Evolutionary conservation across 2,888 invertebrate species (phyloP).

Genomic region (Phyllotreta striolata): DNA sequence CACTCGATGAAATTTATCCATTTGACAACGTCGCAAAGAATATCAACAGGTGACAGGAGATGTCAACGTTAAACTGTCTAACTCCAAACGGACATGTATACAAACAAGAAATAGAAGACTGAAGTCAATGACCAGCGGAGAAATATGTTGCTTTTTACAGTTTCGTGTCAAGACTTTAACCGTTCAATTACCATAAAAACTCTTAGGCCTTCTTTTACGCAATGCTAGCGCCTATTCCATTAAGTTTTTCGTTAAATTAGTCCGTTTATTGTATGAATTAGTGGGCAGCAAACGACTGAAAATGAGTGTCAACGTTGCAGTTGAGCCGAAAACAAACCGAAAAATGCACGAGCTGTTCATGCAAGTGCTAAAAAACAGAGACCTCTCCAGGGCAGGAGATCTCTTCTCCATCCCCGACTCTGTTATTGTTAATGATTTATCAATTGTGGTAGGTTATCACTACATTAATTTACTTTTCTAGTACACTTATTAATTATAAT

Average conservation of each 20-base stretch:
- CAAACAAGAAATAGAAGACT: conserved; percentile 9
- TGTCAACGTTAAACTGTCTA: no score
- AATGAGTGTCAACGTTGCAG: conserved; percentile 45
- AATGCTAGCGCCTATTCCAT: background rate
- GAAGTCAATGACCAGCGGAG: conserved; percentile 44
- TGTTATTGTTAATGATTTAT: conserved; percentile 84
- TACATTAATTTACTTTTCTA: background rate
- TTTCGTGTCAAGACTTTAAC: conserved; percentile 37
- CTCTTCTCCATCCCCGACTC: conserved; percentile 88
- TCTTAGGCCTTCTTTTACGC: conserved; percentile 3
- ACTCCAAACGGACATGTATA: background rate
- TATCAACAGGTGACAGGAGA: no score
- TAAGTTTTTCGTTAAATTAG: background rate
- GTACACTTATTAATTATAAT: background rate
- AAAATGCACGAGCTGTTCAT: conserved; percentile 91
- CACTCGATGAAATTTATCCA: no score
- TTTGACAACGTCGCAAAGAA: no score
- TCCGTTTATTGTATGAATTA: conserved; percentile 15
- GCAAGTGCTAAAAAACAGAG: conserved; percentile 88
- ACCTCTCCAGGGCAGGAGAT: conserved; percentile 90
- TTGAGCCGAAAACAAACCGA: conserved; percentile 49
- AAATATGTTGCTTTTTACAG: conserved; percentile 45
- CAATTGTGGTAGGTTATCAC: conserved; percentile 74
- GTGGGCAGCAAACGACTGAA: conserved; percentile 2
- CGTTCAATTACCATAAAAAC: conserved; percentile 29